Base-by-base conservation (phyloP, 2,888 invertebrate genomes). In the Netelia inedita region DNA sequence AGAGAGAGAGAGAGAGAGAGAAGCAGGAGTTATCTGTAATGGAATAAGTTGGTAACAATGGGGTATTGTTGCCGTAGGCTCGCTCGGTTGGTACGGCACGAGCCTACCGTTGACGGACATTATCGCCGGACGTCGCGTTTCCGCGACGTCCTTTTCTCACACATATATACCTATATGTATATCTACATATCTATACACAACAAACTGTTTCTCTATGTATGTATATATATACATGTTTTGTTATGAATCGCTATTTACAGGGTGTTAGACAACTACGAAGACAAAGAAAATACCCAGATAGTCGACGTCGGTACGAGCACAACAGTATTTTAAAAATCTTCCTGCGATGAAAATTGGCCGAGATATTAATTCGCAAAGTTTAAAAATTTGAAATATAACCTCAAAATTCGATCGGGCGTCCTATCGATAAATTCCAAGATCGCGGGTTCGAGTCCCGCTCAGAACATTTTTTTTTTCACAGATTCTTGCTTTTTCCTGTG, bases 21-120 rank as follows among this genome's bases (percentile, higher is more conserved):
- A 76, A 46, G 23, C 66, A 66, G 55, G 69, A 92, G 92, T 93
- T 93, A 94, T 94, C 93, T 93, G 93, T 94, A 94, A 93, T 94
- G 93, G 93, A 94, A 94, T 93, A 93, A 93, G 93, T 93, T 93
- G 93, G 93, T 91, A 93, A 93, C 93, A 93, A 93, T 93, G 89
- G 92, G 87, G 91, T 89, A 93, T 93, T 93, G 93, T 93, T 92
- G 89, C 88, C 90, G 90, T 89, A 93, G 92, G 90, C 90, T 91
- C 91, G 90, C 28, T 90, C 87, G 90, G 74, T 72, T 80, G 28
- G 76, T 81, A 76, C 83, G 81, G 66, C 75, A 73, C 73, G 79
- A 59, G 75, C 59, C 73, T 43, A 65, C 90, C 88, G 92, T 90
- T 93, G 93, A 93, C 92, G 93, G 93, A 93, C 93, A 93, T 91